These are phyloP conservation scores for Tragulus kanchil DNA, from an alignment of 2,113 vertebrate species.

Conservation along the genomic window DNA sequence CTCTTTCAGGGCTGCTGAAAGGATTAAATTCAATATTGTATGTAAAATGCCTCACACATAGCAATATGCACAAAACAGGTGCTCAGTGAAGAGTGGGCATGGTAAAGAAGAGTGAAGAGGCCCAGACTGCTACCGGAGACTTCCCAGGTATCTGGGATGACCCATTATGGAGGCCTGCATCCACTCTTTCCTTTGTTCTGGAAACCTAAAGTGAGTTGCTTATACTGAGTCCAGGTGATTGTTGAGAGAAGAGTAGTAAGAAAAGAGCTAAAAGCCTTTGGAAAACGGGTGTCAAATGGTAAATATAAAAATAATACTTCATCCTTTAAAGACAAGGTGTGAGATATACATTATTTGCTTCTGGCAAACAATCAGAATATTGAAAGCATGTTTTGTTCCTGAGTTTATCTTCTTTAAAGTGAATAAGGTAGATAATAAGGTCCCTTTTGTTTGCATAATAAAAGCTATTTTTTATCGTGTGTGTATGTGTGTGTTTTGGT, in stretches of 20 bases:
- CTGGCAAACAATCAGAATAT: neutral
- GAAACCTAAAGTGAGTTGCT: neutral
- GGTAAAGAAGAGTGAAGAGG: neutral
- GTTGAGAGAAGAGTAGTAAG: neutral
- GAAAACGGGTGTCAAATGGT: neutral
- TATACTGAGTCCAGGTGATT: neutral
- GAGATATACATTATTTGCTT: neutral
- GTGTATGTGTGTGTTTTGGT: neutral
- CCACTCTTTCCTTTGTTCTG: neutral
- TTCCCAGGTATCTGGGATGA: neutral
- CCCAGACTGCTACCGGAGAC: neutral
- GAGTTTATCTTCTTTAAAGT: constrained; percentile 25
- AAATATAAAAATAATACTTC: neutral
- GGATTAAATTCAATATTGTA: neutral
- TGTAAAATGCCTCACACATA: neutral
- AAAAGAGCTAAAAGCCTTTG: neutral
- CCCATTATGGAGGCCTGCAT: neutral
- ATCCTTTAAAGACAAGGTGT: neutral
- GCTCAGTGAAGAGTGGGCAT: neutral
- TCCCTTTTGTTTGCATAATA: constrained; percentile 25
- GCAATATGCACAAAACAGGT: neutral
- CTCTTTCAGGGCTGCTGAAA: neutral
- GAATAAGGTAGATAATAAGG: constrained; percentile 7
- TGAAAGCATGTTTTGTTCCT: constrained; percentile 43
- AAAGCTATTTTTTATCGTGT: constrained; percentile 9